A percentile compares a stretch with the other conserved stretches of the same genome.
Conservation (phyloP, 2,113 vertebrate species). For the Dinomys branickii region DNA sequence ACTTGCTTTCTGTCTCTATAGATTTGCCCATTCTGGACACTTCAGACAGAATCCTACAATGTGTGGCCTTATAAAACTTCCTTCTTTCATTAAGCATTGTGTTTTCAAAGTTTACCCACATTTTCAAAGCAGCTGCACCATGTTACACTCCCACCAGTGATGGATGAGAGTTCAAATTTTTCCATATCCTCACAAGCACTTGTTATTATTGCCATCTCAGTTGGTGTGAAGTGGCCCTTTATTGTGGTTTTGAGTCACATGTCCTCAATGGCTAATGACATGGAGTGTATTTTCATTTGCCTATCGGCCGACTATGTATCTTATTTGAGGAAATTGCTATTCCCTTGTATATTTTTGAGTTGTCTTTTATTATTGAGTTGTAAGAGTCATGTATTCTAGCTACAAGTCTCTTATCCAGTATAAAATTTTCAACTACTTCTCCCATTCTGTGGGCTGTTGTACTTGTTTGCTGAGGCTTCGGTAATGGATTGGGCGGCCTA, state of each 20-base stretch:
- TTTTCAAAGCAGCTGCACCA: not conserved
- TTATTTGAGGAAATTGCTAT: conserved; percentile 2
- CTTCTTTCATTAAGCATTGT: not conserved
- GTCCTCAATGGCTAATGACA: not conserved
- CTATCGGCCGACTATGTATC: not conserved
- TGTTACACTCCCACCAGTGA: not conserved
- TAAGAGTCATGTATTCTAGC: not conserved
- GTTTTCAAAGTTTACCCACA: not conserved
- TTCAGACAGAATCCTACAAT: not conserved
- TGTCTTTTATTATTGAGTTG: not conserved
- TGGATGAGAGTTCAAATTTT: not conserved
- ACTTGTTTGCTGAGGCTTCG: not conserved
- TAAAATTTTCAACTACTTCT: not conserved
- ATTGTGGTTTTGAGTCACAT: not conserved
- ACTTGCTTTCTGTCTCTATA: not conserved
- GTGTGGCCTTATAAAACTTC: not conserved
- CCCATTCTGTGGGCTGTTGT: not conserved
- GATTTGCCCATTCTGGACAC: not conserved
- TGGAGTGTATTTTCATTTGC: not conserved
- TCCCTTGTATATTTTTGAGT: not conserved
- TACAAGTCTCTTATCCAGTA: not conserved
- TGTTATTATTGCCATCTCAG: not conserved
- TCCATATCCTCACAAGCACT: not conserved
- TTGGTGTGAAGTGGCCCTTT: not conserved
- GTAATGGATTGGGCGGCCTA: not conserved